Conservation (phyloP, 37 sponge, comb jelly and placozoan species). For the Halichondria panicea region DNA sequence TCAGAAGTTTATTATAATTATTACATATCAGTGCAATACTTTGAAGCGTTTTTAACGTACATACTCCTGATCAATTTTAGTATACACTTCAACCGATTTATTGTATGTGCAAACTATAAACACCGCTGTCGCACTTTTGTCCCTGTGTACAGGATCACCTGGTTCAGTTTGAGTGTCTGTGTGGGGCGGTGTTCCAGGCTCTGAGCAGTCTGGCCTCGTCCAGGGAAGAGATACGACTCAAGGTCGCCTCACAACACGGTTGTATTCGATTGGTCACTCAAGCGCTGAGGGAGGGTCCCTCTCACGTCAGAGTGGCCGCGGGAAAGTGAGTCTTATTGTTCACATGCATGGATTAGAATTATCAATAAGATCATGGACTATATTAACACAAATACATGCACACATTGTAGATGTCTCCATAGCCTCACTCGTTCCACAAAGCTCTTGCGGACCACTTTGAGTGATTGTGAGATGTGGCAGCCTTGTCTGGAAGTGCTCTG, state of each 20-base stretch:
- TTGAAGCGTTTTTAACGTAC: too few relatives aligned
- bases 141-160: neutral
- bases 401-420: slow-evolving; percentile 56
- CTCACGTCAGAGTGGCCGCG: slow-evolving; percentile 21
- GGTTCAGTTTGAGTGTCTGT: neutral
- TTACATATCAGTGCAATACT: too few relatives aligned
- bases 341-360: too few relatives aligned
- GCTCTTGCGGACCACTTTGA: slow-evolving; percentile 56
- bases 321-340: slow-evolving; percentile 3
- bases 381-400: neutral
- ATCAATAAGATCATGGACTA: neutral
- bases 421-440: slow-evolving; percentile 72
- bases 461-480: slow-evolving; percentile 59
- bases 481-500: slow-evolving; percentile 40
- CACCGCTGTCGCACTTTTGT: neutral
- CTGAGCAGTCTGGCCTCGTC: slow-evolving; percentile 20
- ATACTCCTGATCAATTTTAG: too few relatives aligned
- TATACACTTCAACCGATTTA: too few relatives aligned
- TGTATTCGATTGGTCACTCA: neutral
- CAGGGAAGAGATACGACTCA: slow-evolving; percentile 21
- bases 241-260: slow-evolving; percentile 4
- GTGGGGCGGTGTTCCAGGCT: neutral
- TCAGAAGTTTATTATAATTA: too few relatives aligned
- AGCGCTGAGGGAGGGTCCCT: slow-evolving; percentile 3
- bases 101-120: too few relatives aligned